These are phyloP conservation scores for Ichneumon xanthorius DNA, from an alignment of 2,888 invertebrate species.

Conservation along the genomic window DNA sequence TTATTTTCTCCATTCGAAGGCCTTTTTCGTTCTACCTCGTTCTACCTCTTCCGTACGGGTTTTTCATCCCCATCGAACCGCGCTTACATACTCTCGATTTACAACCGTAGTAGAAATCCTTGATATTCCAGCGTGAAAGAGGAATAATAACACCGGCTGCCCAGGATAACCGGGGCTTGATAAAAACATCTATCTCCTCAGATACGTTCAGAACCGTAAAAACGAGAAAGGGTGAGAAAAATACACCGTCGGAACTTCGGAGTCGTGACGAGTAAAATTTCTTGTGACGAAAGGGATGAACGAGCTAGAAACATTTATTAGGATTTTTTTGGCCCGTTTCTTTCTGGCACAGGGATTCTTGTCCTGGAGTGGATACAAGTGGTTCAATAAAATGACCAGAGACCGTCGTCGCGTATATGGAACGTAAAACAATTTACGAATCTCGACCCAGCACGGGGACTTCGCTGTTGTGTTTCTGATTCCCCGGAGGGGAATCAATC, in stretches of 20 bases:
- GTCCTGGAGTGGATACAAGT: not conserved
- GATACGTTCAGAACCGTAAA: slow-evolving; percentile 15
- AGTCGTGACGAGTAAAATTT: not conserved
- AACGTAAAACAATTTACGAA: slow-evolving; percentile 48
- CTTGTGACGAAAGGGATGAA: not conserved
- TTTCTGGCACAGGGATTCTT: not conserved
- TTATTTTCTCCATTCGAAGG: slow-evolving; percentile 19
- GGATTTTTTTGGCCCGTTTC: not conserved
- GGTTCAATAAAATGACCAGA: slow-evolving; percentile 25
- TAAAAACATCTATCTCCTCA: slow-evolving; percentile 47
- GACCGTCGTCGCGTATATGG: slow-evolving; percentile 17
- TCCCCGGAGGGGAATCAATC: slow-evolving; percentile 57
- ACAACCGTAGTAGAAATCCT: slow-evolving; percentile 32
- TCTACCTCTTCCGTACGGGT: slow-evolving; percentile 18
- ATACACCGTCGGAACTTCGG: not conserved
- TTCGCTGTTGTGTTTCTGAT: slow-evolving; percentile 13
- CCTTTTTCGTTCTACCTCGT: slow-evolving; percentile 3
- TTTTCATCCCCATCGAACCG: slow-evolving; percentile 17
- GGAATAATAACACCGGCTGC: slow-evolving; percentile 46
- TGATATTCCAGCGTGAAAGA: slow-evolving; percentile 34
- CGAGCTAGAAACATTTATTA: not conserved
- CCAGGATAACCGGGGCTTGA: slow-evolving; percentile 31
- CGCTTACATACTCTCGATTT: slow-evolving; percentile 26
- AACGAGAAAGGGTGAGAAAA: not conserved
- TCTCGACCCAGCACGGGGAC: slow-evolving; percentile 6